A percentile compares a stretch with the other conserved stretches of the same genome.
Evolutionary conservation across 2,797 vertebrate genomes (phyloP).

Genomic region (Gymnopithys bicolor): DNA sequence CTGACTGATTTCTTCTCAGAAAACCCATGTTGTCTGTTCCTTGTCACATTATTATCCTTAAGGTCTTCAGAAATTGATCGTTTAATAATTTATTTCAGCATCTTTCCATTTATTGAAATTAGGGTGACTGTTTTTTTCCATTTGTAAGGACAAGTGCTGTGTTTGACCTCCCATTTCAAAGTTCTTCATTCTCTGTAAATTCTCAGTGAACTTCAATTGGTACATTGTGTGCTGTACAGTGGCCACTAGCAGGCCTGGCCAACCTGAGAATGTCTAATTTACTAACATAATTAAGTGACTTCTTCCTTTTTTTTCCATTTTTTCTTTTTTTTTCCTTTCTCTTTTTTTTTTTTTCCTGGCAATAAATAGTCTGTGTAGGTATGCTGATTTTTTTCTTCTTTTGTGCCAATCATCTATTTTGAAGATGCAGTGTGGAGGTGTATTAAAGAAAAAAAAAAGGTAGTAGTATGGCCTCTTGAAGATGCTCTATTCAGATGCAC

Average conservation of each 20-base stretch:
- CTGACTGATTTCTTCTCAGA: not conserved
- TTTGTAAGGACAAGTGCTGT: not conserved
- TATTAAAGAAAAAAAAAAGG: not conserved
- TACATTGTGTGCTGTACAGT: not conserved
- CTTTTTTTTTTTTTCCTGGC: not conserved
- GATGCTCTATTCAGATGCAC: not conserved
- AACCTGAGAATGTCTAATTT: not conserved
- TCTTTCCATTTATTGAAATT: not conserved
- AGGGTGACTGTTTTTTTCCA: not conserved
- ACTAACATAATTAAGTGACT: not conserved
- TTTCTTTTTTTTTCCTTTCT: not conserved
- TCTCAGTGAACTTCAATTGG: not conserved
- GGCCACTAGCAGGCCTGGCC: not conserved
- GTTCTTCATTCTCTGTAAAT: not conserved
- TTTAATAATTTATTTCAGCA: constrained; percentile 16
- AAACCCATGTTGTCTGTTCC: not conserved
- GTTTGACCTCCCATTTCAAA: not conserved
- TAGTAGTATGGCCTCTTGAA: not conserved
- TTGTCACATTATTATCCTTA: not conserved
- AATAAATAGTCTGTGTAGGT: not conserved
- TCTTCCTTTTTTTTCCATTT: too few species aligned
- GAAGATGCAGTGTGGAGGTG: accelerated
- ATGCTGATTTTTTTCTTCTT: not conserved
- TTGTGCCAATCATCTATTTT: not conserved
- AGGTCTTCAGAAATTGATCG: constrained; percentile 3